Evolutionary conservation across 2,797 vertebrate genomes (phyloP).

Genomic region (Silurus lanzhouensis): DNA sequence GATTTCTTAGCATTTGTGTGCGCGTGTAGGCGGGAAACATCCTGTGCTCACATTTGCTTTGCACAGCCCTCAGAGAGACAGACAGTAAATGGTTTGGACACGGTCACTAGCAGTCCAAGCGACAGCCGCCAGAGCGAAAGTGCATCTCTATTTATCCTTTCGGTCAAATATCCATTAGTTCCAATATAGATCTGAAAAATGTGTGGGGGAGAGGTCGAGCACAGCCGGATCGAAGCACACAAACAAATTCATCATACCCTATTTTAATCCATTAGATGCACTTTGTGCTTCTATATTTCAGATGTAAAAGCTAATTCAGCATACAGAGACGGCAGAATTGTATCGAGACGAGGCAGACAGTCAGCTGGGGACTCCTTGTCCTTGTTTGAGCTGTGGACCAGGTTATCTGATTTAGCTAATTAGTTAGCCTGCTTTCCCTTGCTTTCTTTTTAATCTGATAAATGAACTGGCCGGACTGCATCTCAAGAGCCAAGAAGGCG

Average conservation of each 20-base stretch:
- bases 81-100: conserved; percentile 65
- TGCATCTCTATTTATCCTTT: conserved; percentile 58
- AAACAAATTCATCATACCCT: conserved; percentile 57
- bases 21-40: conserved; percentile 61
- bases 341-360: conserved; percentile 30
- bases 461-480: conserved; percentile 24
- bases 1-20: conserved; percentile 7
- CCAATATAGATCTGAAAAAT: conserved; percentile 49
- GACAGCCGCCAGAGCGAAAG: conserved; percentile 56
- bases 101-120: conserved; percentile 56
- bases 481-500: conserved; percentile 23
- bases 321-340: conserved; percentile 38
- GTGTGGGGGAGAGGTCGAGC: conserved; percentile 29
- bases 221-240: conserved; percentile 36
- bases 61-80: conserved; percentile 59
- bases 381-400: conserved; percentile 16
- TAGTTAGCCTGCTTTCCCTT: conserved; percentile 23
- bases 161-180: conserved; percentile 59
- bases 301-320: conserved; percentile 47
- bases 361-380: conserved; percentile 29
- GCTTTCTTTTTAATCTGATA: conserved; percentile 33
- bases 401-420: conserved; percentile 52
- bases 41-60: conserved; percentile 71
- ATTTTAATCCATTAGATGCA: conserved; percentile 58
- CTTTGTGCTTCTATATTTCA: conserved; percentile 45